Conservation (phyloP, 2,113 vertebrate genomes). For the Pomatorhinus ruficollis region DNA sequence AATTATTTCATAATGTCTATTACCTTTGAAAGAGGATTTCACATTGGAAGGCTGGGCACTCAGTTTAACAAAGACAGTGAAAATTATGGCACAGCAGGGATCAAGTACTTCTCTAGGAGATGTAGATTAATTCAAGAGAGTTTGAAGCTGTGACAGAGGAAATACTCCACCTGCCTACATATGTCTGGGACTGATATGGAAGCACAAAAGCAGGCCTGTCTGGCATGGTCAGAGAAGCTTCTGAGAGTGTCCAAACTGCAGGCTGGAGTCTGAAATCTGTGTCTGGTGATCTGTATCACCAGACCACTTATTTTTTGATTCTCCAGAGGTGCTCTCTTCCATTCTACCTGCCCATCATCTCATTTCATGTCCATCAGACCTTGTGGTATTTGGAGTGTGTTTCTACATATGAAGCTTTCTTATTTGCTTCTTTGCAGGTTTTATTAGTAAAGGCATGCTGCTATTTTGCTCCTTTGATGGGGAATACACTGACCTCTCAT, state of each 20-base stretch:
- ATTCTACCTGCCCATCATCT: background rate
- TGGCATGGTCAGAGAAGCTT: background rate
- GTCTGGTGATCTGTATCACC: background rate
- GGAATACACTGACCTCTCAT: background rate
- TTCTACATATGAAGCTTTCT: background rate
- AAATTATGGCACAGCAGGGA: background rate
- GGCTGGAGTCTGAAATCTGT: background rate
- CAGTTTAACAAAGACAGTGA: background rate
- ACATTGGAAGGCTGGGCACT: background rate
- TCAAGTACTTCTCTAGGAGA: background rate
- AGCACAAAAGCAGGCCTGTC: background rate
- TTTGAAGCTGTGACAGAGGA: background rate
- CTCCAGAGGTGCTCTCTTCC: background rate
- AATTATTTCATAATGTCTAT: background rate
- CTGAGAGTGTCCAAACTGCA: background rate
- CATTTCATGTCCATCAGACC: background rate
- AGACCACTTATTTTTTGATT: constrained; percentile 24
- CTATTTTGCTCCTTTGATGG: background rate
- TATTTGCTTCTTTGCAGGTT: background rate
- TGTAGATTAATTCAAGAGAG: background rate
- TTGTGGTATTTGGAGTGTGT: background rate
- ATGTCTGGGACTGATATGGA: background rate
- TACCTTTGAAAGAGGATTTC: background rate
- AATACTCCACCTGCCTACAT: background rate
- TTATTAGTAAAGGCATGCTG: background rate